phyloP scores from a whole-genome alignment of 2,113 vertebrate species.

The Cyanoderma ruficeps region DNA sequence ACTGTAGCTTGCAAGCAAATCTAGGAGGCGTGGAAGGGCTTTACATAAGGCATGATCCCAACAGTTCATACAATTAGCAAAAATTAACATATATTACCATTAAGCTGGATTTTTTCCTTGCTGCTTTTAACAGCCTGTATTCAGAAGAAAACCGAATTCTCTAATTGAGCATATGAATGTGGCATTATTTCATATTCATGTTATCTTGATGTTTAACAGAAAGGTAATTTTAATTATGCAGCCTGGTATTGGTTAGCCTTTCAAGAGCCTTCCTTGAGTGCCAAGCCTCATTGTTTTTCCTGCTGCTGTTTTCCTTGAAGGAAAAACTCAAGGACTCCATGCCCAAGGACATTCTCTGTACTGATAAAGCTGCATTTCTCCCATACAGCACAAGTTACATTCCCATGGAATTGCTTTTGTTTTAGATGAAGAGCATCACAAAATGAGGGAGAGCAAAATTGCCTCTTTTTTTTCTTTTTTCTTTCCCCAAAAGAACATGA shows the following conservation, averaged over 20 bases:
- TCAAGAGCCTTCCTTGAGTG: background rate
- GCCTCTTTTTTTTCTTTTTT: background rate
- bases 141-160: background rate
- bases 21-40: background rate
- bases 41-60: background rate
- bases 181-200: background rate
- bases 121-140: background rate
- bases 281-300: background rate
- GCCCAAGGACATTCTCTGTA: background rate
- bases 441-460: background rate
- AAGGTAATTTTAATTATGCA: constrained; percentile 4
- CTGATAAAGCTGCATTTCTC: background rate
- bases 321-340: background rate
- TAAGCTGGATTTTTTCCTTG: background rate
- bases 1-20: background rate
- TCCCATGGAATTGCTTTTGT: background rate
- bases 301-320: background rate
- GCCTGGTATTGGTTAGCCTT: background rate
- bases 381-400: background rate
- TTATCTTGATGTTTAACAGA: background rate
- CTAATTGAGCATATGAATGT: background rate
- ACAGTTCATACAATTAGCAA: background rate
- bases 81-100: constrained; percentile 2
- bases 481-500: background rate
- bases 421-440: background rate